These are phyloP conservation scores for Heliconius congener DNA, from an alignment of 1,140 invertebrate species.

Conservation along the genomic window DNA sequence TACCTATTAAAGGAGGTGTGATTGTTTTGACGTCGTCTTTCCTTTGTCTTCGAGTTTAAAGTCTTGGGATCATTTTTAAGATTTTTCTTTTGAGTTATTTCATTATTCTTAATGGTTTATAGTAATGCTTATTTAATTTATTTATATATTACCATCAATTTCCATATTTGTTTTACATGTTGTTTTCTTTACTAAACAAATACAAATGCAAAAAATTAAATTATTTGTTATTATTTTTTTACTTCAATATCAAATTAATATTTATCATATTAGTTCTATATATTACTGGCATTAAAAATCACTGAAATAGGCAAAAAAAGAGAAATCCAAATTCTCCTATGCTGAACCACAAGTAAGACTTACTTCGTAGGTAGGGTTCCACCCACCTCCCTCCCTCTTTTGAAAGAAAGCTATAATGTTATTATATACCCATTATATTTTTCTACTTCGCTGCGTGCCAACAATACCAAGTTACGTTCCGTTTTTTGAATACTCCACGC, in stretches of 20 bases:
- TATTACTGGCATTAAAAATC: not conserved
- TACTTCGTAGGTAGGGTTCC: not conserved
- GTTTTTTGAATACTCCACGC: conserved; percentile 33
- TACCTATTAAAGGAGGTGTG: conserved; percentile 34
- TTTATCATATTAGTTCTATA: too few species aligned
- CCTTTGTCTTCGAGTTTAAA: conserved; percentile 21
- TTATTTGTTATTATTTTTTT: too few species aligned
- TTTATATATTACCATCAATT: too few species aligned
- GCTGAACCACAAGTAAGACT: conserved; percentile 31
- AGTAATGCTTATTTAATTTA: not conserved
- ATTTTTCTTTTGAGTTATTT: not conserved
- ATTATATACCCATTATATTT: conserved; percentile 54
- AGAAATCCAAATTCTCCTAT: conserved; percentile 4
- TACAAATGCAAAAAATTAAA: too few species aligned
- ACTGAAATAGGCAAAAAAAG: conserved; percentile 16
- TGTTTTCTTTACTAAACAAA: too few species aligned
- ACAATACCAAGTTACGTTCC: conserved; percentile 35
- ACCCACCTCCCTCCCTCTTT: conserved; percentile 8
- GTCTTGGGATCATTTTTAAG: not conserved
- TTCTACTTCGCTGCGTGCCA: conserved; percentile 37
- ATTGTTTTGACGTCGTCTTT: conserved; percentile 30
- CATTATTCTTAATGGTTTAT: not conserved
- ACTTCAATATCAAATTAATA: too few species aligned
- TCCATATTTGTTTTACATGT: too few species aligned
- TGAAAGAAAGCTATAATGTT: conserved; percentile 49